phyloP scores from a whole-genome alignment of 2,888 invertebrate genomes.

The Drosophila borborema region DNA sequence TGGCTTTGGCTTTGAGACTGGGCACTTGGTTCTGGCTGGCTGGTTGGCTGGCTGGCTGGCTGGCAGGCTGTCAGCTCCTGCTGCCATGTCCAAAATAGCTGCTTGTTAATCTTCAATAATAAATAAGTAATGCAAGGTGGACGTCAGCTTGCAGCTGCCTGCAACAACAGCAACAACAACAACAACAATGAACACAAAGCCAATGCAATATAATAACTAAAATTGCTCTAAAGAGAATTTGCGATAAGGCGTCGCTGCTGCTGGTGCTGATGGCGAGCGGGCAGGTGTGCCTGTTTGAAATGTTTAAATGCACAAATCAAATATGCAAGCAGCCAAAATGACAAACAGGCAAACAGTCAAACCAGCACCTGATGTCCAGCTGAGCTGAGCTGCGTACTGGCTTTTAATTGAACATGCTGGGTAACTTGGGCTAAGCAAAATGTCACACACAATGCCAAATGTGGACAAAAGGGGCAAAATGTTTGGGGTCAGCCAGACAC shows the following conservation, averaged over 20 bases:
- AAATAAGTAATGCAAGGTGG: slow-evolving; percentile 72
- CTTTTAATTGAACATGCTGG: slow-evolving; percentile 71
- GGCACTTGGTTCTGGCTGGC: slow-evolving; percentile 17
- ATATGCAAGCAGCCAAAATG: slow-evolving; percentile 74
- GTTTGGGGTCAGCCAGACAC: slow-evolving; percentile 49
- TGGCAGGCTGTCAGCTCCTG: slow-evolving; percentile 29
- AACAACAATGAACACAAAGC: slow-evolving; percentile 62
- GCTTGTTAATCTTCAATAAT: slow-evolving; percentile 78
- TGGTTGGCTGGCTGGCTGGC: slow-evolving; percentile 4
- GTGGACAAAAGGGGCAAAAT: slow-evolving; percentile 3
- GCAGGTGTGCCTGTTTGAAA: slow-evolving; percentile 60
- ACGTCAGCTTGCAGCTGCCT: slow-evolving; percentile 61
- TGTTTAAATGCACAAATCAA: slow-evolving; percentile 80
- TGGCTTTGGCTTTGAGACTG: slow-evolving; percentile 28
- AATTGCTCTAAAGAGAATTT: slow-evolving; percentile 79
- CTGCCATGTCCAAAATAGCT: slow-evolving; percentile 57
- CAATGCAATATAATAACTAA: slow-evolving; percentile 77
- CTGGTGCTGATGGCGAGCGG: background rate
- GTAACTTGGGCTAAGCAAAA: slow-evolving; percentile 42
- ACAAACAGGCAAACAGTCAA: slow-evolving; percentile 46
- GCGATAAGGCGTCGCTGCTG: slow-evolving; percentile 58
- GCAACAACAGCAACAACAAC: slow-evolving; percentile 22
- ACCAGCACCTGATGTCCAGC: slow-evolving; percentile 67
- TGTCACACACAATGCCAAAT: slow-evolving; percentile 30
- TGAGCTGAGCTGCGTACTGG: slow-evolving; percentile 47